Evolutionary conservation across 2,113 vertebrate genomes (phyloP).

Genomic region (Ciconia boyciana): DNA sequence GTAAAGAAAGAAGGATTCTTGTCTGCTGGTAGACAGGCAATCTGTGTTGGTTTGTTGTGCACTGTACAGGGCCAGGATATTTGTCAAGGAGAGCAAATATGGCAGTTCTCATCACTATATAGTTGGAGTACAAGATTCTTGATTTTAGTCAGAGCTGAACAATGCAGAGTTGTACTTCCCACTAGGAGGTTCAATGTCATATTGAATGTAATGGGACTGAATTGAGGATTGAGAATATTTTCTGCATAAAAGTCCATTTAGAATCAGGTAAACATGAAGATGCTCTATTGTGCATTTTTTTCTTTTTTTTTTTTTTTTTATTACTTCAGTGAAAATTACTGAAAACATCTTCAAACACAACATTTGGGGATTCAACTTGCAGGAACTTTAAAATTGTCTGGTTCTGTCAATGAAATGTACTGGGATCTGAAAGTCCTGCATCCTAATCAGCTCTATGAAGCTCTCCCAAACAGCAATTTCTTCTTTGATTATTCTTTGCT

Average conservation of each 20-base stretch:
- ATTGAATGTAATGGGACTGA: background rate
- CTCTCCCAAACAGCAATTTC: background rate
- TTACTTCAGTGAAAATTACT: background rate
- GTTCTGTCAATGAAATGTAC: background rate
- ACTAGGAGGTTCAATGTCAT: background rate
- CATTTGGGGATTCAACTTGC: background rate
- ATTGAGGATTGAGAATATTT: background rate
- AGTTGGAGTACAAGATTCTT: background rate
- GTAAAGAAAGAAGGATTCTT: background rate
- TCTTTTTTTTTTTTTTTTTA: background rate
- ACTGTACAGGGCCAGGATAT: background rate
- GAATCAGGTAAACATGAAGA: background rate
- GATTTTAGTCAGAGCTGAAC: background rate
- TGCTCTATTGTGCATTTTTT: background rate
- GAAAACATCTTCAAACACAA: background rate
- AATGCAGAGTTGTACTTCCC: background rate
- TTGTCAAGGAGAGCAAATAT: background rate
- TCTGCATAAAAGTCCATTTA: background rate
- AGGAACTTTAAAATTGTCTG: background rate
- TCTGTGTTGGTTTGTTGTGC: background rate
- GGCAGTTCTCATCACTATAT: accelerated
- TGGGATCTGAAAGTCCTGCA: background rate
- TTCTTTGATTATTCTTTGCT: background rate
- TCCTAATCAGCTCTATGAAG: background rate
- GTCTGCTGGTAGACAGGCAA: background rate